phyloP scores from a whole-genome alignment of 2,888 invertebrate genomes.

The Drosophila melanosoma region DNA sequence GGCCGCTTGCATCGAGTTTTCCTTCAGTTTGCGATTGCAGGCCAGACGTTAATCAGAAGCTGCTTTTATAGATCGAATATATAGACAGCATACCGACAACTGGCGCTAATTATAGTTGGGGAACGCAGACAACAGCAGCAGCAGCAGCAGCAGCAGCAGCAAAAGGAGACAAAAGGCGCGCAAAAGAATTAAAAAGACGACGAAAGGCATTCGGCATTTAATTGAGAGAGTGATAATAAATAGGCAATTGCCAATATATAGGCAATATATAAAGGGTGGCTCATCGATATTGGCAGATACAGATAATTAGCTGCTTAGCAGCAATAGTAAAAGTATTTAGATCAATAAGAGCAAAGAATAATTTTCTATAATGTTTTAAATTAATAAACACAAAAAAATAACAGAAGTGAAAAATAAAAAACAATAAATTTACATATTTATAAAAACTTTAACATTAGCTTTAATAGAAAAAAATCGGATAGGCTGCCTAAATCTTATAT shows the following conservation, averaged over 20 bases:
- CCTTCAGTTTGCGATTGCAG: constrained; percentile 55
- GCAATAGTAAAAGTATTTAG: neutral
- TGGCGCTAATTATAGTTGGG: constrained; percentile 55
- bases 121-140: constrained; percentile 19
- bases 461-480: neutral
- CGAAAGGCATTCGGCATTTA: constrained; percentile 58
- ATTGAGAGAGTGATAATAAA: constrained; percentile 26
- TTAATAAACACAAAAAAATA: no score
- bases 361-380: neutral
- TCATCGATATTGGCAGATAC: neutral
- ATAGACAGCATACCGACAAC: constrained; percentile 22
- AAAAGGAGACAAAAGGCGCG: constrained; percentile 11
- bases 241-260: constrained; percentile 6
- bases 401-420: neutral
- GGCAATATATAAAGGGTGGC: constrained; percentile 25
- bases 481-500: neutral
- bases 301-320: neutral
- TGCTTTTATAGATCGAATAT: constrained; percentile 52
- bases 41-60: constrained; percentile 29
- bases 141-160: constrained; percentile 3
- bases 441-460: neutral
- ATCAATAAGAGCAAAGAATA: neutral
- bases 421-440: neutral
- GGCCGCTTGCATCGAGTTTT: constrained; percentile 59
- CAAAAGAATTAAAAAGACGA: constrained; percentile 6